Evolutionary conservation across 2,888 invertebrate genomes (phyloP), one percentile per base, ranked within the genome.

Genomic region (Gari tellinella): DNA sequence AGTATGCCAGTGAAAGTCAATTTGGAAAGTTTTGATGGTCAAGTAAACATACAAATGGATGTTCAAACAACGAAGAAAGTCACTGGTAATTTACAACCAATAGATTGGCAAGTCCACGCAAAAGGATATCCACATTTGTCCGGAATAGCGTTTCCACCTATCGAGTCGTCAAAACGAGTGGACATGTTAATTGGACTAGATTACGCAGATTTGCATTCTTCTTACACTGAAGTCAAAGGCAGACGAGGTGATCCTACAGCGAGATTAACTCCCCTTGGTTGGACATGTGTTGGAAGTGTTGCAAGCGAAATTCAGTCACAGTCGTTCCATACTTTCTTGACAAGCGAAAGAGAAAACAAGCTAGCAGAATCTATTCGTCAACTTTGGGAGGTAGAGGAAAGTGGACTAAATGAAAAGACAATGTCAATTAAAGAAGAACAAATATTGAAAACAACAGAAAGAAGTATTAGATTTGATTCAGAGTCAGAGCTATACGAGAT

Each of bases 181-280:
- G 68, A 68, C 55, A 31, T 79, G 15, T 51, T 79, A 41, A 72
- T 80, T 14, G 72, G 80, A 14, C 38, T 72, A 4, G 76, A 77
- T 51, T 56, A 67, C 25, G 19, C 56, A 25, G 72, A 77, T n/a
- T 23, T 73, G n/a, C 70, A 70, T 51, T 37, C 38, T 25, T 63
- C 73, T n/a, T 49, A 66, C 40, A 21, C 38, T 37, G 70, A 80
- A 64, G 26, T 72, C 1, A n/a, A 43, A 21, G 72, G 72, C 17
- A n/a, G 53, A 40, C 25, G 23, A 25, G 66, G 70, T 5, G 69
- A 66, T 17, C 80, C 70, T 19, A 52, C 55, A 7, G 76, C 70
- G 10, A 62, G 73, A 45, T 43, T 72, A 19, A 68, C 66, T 0
- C 73, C 73, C 3, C 55, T 80, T 17, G 73, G 72, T 17, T 80